A percentile compares a stretch with the other conserved stretches of the same genome.
Conservation (phyloP, 1,140 invertebrate species). For the Pantala flavescens region DNA sequence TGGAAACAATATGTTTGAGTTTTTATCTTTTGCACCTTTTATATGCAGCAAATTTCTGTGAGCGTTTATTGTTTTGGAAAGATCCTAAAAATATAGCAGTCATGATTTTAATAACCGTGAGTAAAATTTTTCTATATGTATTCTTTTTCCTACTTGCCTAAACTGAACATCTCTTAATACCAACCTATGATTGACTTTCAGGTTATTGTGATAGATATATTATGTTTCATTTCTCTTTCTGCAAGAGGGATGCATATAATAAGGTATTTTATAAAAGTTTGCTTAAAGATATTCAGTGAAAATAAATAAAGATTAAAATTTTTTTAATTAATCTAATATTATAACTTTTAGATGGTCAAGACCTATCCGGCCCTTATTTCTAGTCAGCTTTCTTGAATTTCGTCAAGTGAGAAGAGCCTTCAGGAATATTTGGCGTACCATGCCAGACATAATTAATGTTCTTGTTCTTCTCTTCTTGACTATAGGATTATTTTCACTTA, state of each 20-base stretch:
- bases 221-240: too few species aligned
- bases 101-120: background rate
- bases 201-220: too few species aligned
- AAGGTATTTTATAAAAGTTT: too few species aligned
- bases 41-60: background rate
- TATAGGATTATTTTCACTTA: slow-evolving; percentile 39
- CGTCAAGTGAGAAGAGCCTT: slow-evolving; percentile 41
- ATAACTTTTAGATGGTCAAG: slow-evolving; percentile 34
- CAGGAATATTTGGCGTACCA: slow-evolving; percentile 40
- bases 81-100: background rate
- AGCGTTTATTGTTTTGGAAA: background rate
- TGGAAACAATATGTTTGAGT: background rate
- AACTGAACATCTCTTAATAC: too few species aligned
- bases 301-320: too few species aligned
- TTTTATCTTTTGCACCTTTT: background rate
- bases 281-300: too few species aligned
- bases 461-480: slow-evolving; percentile 39
- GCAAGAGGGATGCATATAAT: too few species aligned
- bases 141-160: too few species aligned
- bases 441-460: slow-evolving; percentile 41
- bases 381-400: slow-evolving; percentile 42
- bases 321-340: too few species aligned
- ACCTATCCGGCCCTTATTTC: slow-evolving; percentile 38
- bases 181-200: too few species aligned
- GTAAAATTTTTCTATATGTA: background rate